A percentile compares a stretch with the other conserved stretches of the same genome.
These are phyloP conservation scores for Ancistrus triradiatus DNA, from an alignment of 2,113 vertebrate species.

Conservation along the genomic window DNA sequence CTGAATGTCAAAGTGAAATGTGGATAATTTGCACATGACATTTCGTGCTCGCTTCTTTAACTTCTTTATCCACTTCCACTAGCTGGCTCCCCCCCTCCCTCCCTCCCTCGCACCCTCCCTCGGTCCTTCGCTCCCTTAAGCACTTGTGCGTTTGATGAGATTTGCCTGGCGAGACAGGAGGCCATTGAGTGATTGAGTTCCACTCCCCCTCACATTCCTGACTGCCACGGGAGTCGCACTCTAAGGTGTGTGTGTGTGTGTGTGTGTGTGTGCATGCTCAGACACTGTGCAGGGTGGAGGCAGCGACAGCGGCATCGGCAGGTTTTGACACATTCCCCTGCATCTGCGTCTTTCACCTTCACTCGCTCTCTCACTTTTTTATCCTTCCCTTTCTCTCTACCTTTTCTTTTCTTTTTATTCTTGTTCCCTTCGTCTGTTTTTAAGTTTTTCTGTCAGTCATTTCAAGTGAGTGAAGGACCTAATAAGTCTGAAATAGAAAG, in stretches of 20 bases:
- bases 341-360: conserved; percentile 40
- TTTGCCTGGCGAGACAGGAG: conserved; percentile 29
- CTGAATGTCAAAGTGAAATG: conserved; percentile 46
- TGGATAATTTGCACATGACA: conserved; percentile 41
- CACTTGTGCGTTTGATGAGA: conserved; percentile 26
- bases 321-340: conserved; percentile 62
- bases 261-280: conserved; percentile 52
- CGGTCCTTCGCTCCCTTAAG: conserved; percentile 1
- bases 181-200: conserved; percentile 37
- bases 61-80: conserved; percentile 14
- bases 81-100: not conserved
- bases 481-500: no score
- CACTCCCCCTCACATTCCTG: conserved; percentile 26
- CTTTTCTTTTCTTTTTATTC: not conserved
- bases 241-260: conserved; percentile 24
- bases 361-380: no score
- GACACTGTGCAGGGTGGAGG: conserved; percentile 51
- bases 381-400: conserved; percentile 39
- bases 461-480: no score
- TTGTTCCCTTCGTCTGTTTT: not conserved
- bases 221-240: conserved; percentile 23
- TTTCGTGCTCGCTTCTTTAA: conserved; percentile 28
- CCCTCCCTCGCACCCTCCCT: not conserved
- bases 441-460: no score
- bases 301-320: conserved; percentile 51